Conservation (phyloP, 2,113 vertebrate genomes). For the Oncorhynchus clarkii region DNA sequence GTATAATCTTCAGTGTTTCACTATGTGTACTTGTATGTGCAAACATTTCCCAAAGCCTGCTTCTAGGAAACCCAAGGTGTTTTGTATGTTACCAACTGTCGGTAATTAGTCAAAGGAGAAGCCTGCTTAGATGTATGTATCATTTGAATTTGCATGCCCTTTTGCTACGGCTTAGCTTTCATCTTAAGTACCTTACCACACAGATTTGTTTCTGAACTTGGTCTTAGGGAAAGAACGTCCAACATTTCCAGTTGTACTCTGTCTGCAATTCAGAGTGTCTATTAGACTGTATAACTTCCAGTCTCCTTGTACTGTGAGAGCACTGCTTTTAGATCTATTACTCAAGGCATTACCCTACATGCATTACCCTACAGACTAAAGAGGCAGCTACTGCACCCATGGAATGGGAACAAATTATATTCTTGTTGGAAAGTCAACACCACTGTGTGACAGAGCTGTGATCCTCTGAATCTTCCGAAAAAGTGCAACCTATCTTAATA, state of each 20-base stretch:
- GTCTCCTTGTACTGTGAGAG: conserved; percentile 13
- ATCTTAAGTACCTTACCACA: not conserved
- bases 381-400: conserved; percentile 50
- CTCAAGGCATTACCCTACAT: conserved; percentile 51
- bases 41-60: no score
- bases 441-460: conserved; percentile 51
- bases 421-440: conserved; percentile 62
- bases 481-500: not conserved
- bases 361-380: conserved; percentile 53
- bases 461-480: conserved; percentile 42
- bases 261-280: conserved; percentile 39
- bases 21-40: no score
- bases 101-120: no score
- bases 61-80: no score
- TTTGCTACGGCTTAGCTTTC: no score
- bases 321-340: conserved; percentile 64
- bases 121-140: no score
- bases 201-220: not conserved
- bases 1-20: no score
- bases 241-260: not conserved
- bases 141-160: no score
- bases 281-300: conserved; percentile 3
- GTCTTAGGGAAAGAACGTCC: not conserved
- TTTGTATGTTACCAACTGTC: no score
- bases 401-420: conserved; percentile 63